Evolutionary conservation across 2,113 vertebrate species (phyloP).

Genomic region (Otolemur garnettii): DNA sequence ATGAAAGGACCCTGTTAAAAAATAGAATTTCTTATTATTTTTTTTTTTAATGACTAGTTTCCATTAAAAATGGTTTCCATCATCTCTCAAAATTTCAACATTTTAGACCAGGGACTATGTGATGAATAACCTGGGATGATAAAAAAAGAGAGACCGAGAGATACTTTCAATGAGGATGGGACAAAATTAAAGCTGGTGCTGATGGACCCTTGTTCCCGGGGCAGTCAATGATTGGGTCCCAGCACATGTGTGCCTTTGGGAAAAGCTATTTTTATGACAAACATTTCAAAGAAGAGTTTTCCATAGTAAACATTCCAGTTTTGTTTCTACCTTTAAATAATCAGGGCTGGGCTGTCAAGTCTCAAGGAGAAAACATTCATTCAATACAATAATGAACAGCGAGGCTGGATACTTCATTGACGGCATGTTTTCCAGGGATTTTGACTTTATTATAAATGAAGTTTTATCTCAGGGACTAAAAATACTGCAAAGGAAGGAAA

Average conservation of each 20-base stretch:
- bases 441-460: conserved; percentile 85
- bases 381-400: conserved; percentile 86
- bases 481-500: conserved; percentile 88
- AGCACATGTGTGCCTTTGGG: conserved; percentile 4
- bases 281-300: conserved; percentile 39
- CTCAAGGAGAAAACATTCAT: conserved; percentile 84
- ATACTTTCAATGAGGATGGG: neutral
- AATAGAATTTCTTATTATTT: neutral
- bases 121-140: neutral
- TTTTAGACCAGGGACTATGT: neutral
- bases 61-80: conserved; percentile 47
- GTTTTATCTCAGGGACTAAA: conserved; percentile 87
- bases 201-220: neutral
- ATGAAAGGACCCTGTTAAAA: conserved; percentile 1
- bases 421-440: conserved; percentile 86
- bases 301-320: conserved; percentile 70
- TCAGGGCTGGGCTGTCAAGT: conserved; percentile 76
- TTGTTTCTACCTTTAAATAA: conserved; percentile 85
- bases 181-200: neutral
- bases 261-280: conserved; percentile 1
- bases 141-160: neutral
- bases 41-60: neutral
- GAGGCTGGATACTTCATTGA: conserved; percentile 86
- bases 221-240: neutral
- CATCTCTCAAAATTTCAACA: neutral